phyloP scores from a whole-genome alignment of 2,797 vertebrate genomes.

The Sebastes variabilis region DNA sequence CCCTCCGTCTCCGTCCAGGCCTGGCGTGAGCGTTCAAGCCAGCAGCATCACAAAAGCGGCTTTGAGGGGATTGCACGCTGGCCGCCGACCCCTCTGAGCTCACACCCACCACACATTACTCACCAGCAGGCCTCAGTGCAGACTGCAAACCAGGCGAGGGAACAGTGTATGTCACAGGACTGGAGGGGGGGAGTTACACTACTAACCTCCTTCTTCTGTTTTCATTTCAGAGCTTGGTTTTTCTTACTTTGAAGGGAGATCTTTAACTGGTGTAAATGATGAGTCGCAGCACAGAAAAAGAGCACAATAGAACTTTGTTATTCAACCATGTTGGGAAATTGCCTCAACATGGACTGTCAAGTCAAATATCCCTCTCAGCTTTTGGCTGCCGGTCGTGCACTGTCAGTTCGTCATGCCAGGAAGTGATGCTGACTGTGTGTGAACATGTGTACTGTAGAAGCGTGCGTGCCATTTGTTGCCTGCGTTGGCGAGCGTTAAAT shows the following conservation, averaged over 20 bases:
- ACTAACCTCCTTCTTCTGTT: conserved; percentile 19
- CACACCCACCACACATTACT: conserved; percentile 72
- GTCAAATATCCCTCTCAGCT: conserved; percentile 61
- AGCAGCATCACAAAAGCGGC: conserved; percentile 77
- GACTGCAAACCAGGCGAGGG: conserved; percentile 35
- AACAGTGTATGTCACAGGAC: conserved; percentile 9
- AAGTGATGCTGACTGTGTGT: conserved; percentile 36
- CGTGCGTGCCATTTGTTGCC: background rate
- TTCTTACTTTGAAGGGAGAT: conserved; percentile 16
- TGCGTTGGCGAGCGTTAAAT: background rate
- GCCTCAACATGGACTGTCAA: conserved; percentile 68
- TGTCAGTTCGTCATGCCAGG: conserved; percentile 33
- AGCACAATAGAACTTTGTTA: conserved; percentile 68
- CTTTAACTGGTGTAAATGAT: conserved; percentile 21
- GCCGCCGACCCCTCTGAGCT: conserved; percentile 68
- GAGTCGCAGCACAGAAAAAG: conserved; percentile 20
- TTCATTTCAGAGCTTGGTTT: background rate
- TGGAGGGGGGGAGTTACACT: background rate
- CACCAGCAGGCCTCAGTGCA: conserved; percentile 49
- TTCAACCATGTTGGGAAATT: conserved; percentile 57
- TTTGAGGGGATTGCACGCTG: conserved; percentile 66
- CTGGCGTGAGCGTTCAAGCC: conserved; percentile 57
- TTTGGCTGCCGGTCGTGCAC: conserved; percentile 31
- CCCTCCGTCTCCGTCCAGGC: conserved; percentile 32
- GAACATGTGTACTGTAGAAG: conserved; percentile 28